Percentiles rank a stretch among this genome's conserved stretches.
Conservation (phyloP, 1,140 invertebrate species). For the Drosophila azteca region DNA sequence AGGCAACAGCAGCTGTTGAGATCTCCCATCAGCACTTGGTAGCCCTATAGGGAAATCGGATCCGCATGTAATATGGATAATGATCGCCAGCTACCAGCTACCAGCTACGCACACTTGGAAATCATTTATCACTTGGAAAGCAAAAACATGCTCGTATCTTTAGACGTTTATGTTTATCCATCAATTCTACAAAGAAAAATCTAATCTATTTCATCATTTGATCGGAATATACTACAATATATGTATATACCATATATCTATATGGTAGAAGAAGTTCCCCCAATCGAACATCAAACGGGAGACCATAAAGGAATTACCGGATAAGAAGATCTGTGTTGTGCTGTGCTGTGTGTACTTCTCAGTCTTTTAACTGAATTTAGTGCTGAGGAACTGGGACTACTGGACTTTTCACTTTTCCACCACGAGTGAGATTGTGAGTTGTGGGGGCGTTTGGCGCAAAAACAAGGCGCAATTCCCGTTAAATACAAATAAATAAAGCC, state of each 20-base stretch:
- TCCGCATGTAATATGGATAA: constrained; percentile 3
- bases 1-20: constrained; percentile 32
- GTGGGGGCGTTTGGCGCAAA: constrained; percentile 46
- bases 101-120: not conserved
- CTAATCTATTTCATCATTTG: not conserved
- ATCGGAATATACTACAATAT: constrained; percentile 2
- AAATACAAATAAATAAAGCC: constrained; percentile 73
- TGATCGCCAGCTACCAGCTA: not conserved
- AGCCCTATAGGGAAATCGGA: constrained; percentile 10
- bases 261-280: not conserved
- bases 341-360: no score
- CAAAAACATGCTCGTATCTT: not conserved
- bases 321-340: no score
- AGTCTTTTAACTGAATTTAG: not conserved
- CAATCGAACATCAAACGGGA: constrained; percentile 30
- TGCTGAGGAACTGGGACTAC: not conserved
- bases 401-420: not conserved
- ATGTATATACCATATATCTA: constrained; percentile 9
- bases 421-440: not conserved
- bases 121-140: no score
- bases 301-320: constrained; percentile 16
- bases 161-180: constrained; percentile 19
- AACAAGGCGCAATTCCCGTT: constrained; percentile 65
- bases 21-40: constrained; percentile 14
- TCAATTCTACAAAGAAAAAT: constrained; percentile 2